These are phyloP conservation scores for Clitarchus hookeri DNA, from an alignment of 2,888 invertebrate genomes.

Conservation along the genomic window DNA sequence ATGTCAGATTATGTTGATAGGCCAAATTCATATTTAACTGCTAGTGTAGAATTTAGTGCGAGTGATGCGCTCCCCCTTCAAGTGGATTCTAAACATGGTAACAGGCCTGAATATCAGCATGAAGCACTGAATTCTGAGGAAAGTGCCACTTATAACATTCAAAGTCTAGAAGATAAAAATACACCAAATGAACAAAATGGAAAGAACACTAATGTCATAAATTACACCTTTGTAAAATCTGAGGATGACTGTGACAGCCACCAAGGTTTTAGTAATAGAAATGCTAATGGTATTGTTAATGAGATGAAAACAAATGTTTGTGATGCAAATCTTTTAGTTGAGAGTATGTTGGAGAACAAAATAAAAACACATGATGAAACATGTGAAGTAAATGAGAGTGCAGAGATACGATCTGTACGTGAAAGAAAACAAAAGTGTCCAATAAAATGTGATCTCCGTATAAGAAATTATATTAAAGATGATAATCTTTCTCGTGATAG, in stretches of 20 bases:
- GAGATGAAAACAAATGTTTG: not conserved
- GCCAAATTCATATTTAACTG: not conserved
- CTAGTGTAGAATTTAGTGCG: not conserved
- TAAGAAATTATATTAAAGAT: not conserved
- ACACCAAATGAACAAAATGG: not conserved
- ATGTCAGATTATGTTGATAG: slow-evolving; percentile 7
- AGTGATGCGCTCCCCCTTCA: not conserved
- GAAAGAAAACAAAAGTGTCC: slow-evolving; percentile 31
- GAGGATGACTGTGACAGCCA: not conserved
- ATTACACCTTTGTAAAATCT: not conserved
- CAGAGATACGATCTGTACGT: not conserved
- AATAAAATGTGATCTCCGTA: slow-evolving; percentile 28
- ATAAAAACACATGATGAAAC: not conserved
- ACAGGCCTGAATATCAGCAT: not conserved
- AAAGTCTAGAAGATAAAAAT: not conserved
- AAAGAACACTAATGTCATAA: not conserved
- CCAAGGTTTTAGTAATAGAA: not conserved
- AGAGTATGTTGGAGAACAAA: not conserved
- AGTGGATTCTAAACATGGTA: not conserved
- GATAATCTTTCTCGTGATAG: slow-evolving; percentile 2
- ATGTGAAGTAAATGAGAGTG: not conserved
- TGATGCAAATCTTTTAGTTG: not conserved
- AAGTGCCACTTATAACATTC: not conserved
- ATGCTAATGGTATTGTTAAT: not conserved
- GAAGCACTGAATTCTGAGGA: not conserved